Conservation (phyloP, 2,113 vertebrate species). For the Dicrurus megarhynchus region DNA sequence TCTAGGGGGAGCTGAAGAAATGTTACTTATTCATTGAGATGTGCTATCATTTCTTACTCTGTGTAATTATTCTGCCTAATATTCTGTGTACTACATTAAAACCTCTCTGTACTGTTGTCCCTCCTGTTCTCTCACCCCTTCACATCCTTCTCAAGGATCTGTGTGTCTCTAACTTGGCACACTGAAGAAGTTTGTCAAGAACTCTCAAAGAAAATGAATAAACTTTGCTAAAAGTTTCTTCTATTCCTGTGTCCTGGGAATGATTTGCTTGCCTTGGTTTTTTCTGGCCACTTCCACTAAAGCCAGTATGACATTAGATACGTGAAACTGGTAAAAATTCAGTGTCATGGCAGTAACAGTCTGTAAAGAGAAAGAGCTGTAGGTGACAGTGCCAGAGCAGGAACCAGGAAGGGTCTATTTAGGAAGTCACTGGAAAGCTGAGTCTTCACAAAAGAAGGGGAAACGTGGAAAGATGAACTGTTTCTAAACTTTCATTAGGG, state of each 20-base stretch:
- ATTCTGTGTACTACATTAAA: background rate
- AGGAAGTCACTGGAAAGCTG: background rate
- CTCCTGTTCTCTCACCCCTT: background rate
- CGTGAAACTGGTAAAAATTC: background rate
- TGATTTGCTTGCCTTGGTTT: background rate
- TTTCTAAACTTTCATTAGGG: background rate
- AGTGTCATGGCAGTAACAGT: background rate
- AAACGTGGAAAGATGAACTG: background rate
- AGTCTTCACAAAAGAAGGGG: background rate
- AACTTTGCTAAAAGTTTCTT: background rate
- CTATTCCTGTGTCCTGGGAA: background rate
- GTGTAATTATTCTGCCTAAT: background rate
- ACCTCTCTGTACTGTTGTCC: background rate
- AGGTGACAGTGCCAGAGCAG: background rate
- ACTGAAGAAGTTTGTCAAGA: background rate
- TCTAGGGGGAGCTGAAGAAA: background rate
- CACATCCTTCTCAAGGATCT: background rate
- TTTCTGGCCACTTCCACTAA: background rate
- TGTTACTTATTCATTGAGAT: background rate
- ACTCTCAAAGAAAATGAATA: background rate
- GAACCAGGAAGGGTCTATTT: background rate
- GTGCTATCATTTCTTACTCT: background rate
- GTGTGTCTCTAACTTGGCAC: background rate
- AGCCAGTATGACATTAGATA: background rate
- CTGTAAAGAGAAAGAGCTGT: background rate